Base-by-base conservation (phyloP, 1,140 invertebrate genomes). In the Brachionus paranguensis region DNA sequence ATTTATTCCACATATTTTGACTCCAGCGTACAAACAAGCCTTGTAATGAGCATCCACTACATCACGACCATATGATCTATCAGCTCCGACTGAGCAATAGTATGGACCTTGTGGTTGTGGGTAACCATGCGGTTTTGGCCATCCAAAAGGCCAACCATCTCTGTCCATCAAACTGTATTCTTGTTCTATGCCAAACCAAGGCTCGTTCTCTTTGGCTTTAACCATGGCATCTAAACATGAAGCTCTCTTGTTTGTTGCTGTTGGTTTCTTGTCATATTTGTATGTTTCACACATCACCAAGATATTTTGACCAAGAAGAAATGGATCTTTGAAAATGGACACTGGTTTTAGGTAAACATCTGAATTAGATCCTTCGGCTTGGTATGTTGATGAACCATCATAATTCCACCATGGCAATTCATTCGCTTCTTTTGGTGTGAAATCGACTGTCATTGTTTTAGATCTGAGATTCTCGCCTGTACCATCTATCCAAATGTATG, bases 161-260 rank as follows among this genome's bases (percentile, higher is more conserved):
- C 93, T 92, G 87, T 97, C 96, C 14, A 97, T 88, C 1, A 98
- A 90, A 1, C 95, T 96, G 89, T 98, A 97, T 88, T 98, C 96
- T 88, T 98, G 96, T 86, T 93, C 93, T 87, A 93, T 96, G 2
- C 96, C 97, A 87, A 99, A 99, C 96, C 96, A 98, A 0, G 96
- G 96, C 78, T 94, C 92, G 3, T 93, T 91, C 27, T 93, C 92
- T 65, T 92, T 92, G 2, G 93, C 94, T 78, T 91, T 91, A 53
- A 93, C 87, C 91, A 92, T 92, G 0, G 93, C 93, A 85, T 95
- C 92, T 6, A 93, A 90, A 87, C 94, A 96, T 0, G 90, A 89
- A 81, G 92, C 88, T 60, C 95, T 92, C 85, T 95, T 91, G 88
- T 98, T 98, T 7, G 93, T 93, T 43, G 91, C 64, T 33, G 72